phyloP scores from a whole-genome alignment of 2,797 vertebrate genomes.

The Rhinella marina region DNA sequence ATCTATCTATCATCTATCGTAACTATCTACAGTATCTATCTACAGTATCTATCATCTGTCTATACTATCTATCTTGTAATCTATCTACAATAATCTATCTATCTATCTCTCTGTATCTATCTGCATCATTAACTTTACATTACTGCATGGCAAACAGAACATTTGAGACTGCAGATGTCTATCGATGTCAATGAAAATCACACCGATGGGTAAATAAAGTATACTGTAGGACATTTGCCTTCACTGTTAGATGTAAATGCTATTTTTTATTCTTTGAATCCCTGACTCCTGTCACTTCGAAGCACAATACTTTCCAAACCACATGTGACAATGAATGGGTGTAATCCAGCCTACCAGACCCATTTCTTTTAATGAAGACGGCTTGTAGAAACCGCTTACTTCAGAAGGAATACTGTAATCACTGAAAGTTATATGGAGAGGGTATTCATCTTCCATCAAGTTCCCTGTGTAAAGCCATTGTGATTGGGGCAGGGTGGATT shows the following conservation, averaged over 20 bases:
- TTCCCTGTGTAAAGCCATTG: background rate
- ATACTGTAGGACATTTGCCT: background rate
- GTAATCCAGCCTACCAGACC: background rate
- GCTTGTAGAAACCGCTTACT: background rate
- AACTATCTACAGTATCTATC: background rate
- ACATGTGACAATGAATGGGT: constrained; percentile 13
- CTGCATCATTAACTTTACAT: background rate
- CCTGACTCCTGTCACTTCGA: background rate
- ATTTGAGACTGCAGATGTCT: constrained; percentile 4
- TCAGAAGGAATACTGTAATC: background rate
- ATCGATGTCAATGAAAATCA: constrained; percentile 5
- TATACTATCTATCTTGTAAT: too few relatives aligned
- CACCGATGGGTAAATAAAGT: constrained; percentile 11
- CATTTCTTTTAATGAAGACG: constrained; percentile 4
- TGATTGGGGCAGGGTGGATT: background rate
- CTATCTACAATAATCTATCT: background rate
- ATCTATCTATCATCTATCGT: background rate
- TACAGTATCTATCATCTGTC: too few relatives aligned
- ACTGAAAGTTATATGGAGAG: background rate
- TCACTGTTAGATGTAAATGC: background rate
- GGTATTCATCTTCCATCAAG: background rate
- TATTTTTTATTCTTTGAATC: background rate
- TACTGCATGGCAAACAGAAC: background rate
- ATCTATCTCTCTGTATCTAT: background rate
- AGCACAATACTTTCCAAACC: background rate